Evolutionary conservation across 2,113 vertebrate species (phyloP).

Genomic region (Chamaea fasciata): DNA sequence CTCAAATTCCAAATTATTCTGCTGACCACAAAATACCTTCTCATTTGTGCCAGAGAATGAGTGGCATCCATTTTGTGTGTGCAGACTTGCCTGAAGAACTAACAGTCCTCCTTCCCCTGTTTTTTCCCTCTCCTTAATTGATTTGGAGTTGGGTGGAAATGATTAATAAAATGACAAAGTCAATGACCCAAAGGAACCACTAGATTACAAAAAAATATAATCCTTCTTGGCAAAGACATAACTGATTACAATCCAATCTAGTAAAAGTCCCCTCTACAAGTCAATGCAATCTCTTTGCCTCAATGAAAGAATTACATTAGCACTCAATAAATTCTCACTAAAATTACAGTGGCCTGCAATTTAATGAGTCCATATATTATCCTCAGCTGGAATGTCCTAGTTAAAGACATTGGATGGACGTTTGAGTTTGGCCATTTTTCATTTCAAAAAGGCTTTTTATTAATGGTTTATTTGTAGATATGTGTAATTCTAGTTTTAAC

Average conservation of each 20-base stretch:
- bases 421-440: slow-evolving; percentile 51
- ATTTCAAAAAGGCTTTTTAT: not conserved
- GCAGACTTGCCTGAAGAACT: not conserved
- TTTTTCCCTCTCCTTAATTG: not conserved
- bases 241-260: slow-evolving; percentile 82
- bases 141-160: slow-evolving; percentile 42
- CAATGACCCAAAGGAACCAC: slow-evolving; percentile 66
- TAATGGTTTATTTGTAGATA: slow-evolving; percentile 10
- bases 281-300: slow-evolving; percentile 75
- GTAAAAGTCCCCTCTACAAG: slow-evolving; percentile 72
- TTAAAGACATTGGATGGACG: slow-evolving; percentile 66
- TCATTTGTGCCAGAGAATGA: not conserved
- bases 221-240: slow-evolving; percentile 68
- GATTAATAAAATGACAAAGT: slow-evolving; percentile 75
- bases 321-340: slow-evolving; percentile 76
- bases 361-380: slow-evolving; percentile 76
- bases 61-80: not conserved
- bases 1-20: not conserved
- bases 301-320: slow-evolving; percentile 77
- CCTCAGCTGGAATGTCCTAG: slow-evolving; percentile 54
- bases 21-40: not conserved
- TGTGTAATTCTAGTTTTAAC: not conserved
- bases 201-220: slow-evolving; percentile 66
- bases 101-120: not conserved
- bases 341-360: slow-evolving; percentile 74